A percentile compares a stretch with the other conserved stretches of the same genome.
Evolutionary conservation across 2,113 vertebrate genomes (phyloP).

Genomic region (Serilophus lunatus): DNA sequence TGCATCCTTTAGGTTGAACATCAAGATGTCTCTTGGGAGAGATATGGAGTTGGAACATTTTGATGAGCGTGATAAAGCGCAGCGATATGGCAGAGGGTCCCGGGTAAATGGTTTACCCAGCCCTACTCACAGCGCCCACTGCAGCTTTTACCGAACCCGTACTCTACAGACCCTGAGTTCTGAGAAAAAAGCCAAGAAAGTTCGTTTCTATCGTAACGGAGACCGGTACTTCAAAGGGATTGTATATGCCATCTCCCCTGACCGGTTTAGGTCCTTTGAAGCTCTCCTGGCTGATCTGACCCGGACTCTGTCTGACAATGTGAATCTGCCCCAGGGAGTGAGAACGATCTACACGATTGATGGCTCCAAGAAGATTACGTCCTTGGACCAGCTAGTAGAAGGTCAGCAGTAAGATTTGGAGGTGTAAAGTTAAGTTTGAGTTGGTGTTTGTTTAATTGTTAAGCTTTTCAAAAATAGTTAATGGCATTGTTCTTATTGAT

Average conservation of each 20-base stretch:
- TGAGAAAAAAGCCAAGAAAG: constrained; percentile 97
- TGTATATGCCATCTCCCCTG: constrained; percentile 94
- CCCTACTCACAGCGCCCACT: constrained; percentile 98
- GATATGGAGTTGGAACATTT: constrained; percentile 98
- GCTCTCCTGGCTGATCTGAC: constrained; percentile 96
- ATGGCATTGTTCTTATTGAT: background rate
- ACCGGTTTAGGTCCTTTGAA: constrained; percentile 92
- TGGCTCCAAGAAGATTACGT: constrained; percentile 84
- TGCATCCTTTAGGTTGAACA: constrained; percentile 52
- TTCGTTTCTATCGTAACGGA: constrained; percentile 96
- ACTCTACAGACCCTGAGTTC: constrained; percentile 92
- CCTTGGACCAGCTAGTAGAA: constrained; percentile 92
- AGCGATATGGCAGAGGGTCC: constrained; percentile 86
- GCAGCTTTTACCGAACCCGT: constrained; percentile 95
- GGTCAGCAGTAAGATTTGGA: constrained; percentile 74
- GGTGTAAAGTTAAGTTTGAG: background rate
- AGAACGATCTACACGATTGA: constrained; percentile 93
- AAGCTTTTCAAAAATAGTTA: background rate
- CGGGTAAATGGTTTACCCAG: constrained; percentile 92
- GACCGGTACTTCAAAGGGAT: constrained; percentile 98
- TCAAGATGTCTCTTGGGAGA: constrained; percentile 76
- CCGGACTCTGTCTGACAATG: constrained; percentile 93
- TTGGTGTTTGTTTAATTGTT: background rate
- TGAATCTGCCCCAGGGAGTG: constrained; percentile 96
- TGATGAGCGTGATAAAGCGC: constrained; percentile 94